A percentile compares a stretch with the other conserved stretches of the same genome.
phyloP scores from a whole-genome alignment of 2,888 invertebrate species.

The Dusona sp. region DNA sequence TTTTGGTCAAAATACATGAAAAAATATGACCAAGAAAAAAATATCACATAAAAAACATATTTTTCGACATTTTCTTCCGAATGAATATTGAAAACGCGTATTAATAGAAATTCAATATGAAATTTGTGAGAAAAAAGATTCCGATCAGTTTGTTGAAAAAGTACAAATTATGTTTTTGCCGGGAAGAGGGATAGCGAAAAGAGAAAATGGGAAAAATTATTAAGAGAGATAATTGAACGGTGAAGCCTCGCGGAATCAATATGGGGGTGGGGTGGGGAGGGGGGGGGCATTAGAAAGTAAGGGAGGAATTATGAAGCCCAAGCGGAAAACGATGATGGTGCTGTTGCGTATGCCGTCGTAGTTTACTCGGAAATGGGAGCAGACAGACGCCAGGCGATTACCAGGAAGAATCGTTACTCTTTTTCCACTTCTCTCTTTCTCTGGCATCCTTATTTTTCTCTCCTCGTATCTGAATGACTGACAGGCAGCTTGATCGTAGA shows the following conservation, averaged over 20 bases:
- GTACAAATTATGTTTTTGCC: not conserved
- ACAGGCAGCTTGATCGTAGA: not conserved
- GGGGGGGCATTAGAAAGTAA: slow-evolving; percentile 52
- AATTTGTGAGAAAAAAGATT: not conserved
- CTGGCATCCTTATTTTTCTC: slow-evolving; percentile 57
- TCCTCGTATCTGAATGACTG: not conserved
- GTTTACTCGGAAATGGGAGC: slow-evolving; percentile 60
- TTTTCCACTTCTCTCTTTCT: slow-evolving; percentile 27
- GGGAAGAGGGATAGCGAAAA: slow-evolving; percentile 48
- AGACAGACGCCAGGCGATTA: slow-evolving; percentile 64
- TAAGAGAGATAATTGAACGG: slow-evolving; percentile 67
- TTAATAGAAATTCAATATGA: not conserved
- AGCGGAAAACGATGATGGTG: slow-evolving; percentile 36
- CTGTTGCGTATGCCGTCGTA: slow-evolving; percentile 30
- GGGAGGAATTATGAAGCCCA: slow-evolving; percentile 33
- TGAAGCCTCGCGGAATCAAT: slow-evolving; percentile 39
- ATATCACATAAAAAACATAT: not conserved
- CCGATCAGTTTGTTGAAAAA: too few relatives aligned
- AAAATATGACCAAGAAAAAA: too few relatives aligned
- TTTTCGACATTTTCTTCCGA: not conserved
- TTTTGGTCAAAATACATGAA: too few relatives aligned
- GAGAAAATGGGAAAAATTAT: slow-evolving; percentile 51
- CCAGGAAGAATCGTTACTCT: slow-evolving; percentile 36
- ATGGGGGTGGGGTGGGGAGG: not conserved
- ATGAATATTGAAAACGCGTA: not conserved